These are phyloP conservation scores for Ctenoplectra terminalis DNA, from an alignment of 1,140 invertebrate genomes.

Conservation along the genomic window DNA sequence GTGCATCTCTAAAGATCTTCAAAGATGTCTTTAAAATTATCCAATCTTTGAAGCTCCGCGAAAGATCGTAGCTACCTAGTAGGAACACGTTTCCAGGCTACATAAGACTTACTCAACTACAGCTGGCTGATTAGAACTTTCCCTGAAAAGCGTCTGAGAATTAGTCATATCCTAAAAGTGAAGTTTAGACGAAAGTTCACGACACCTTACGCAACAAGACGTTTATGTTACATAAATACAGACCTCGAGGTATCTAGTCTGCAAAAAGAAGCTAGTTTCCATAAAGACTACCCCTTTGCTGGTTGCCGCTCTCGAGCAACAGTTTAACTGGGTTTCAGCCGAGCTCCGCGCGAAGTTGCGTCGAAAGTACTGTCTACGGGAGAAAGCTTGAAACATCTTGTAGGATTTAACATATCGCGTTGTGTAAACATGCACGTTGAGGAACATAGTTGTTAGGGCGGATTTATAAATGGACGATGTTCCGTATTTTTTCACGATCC, in stretches of 20 bases:
- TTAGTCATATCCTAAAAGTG: slow-evolving; percentile 9
- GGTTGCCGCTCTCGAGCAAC: slow-evolving; percentile 6
- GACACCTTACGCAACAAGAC: background rate
- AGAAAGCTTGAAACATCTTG: background rate
- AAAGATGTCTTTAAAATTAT: background rate
- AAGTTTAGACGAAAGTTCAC: slow-evolving; percentile 4
- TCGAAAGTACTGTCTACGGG: background rate
- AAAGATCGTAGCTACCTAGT: background rate
- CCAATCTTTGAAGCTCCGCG: too few relatives aligned
- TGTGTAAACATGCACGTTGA: background rate
- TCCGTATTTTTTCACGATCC: too few relatives aligned
- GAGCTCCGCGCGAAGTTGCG: background rate
- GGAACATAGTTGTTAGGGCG: too few relatives aligned
- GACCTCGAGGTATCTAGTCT: background rate
- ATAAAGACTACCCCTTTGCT: background rate
- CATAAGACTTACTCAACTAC: slow-evolving; percentile 1
- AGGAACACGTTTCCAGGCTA: background rate
- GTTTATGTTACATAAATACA: slow-evolving; percentile 21
- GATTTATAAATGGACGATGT: background rate
- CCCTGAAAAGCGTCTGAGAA: background rate
- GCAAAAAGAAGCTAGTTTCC: slow-evolving; percentile 28
- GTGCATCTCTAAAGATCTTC: too few relatives aligned
- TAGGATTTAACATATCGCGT: background rate
- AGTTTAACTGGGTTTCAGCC: slow-evolving; percentile 11
- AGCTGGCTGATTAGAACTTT: slow-evolving; percentile 17